These are phyloP conservation scores for Pseudochromis fuscus DNA, from an alignment of 2,797 vertebrate genomes.

Conservation along the genomic window DNA sequence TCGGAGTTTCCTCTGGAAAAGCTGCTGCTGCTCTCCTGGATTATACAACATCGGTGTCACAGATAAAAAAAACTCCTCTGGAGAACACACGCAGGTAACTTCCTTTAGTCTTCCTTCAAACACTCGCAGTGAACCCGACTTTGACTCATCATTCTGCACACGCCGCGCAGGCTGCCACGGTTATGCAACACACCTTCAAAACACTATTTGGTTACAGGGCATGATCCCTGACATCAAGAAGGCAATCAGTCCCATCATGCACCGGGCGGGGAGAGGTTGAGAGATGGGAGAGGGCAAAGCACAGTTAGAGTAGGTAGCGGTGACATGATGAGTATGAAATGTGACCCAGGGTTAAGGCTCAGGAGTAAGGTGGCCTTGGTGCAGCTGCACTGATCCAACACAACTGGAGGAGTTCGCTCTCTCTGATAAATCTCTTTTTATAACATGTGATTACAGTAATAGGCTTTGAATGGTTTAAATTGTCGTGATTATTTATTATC, in stretches of 20 bases:
- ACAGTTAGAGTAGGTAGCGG: conserved; percentile 39
- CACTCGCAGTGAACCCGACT: conserved; percentile 19
- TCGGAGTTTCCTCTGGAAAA: conserved; percentile 29
- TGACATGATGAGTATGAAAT: conserved; percentile 42
- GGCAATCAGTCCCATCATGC: conserved; percentile 67
- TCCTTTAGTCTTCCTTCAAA: conserved; percentile 61
- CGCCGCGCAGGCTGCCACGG: background rate
- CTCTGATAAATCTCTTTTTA: conserved; percentile 8
- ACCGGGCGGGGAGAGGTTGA: conserved; percentile 29
- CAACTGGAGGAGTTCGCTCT: background rate
- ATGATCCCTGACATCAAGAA: conserved; percentile 60
- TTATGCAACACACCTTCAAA: conserved; percentile 66
- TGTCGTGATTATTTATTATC: background rate
- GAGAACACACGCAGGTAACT: conserved; percentile 38
- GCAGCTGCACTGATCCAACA: conserved; percentile 3
- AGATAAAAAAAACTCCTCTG: conserved; percentile 53
- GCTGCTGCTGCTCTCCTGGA: conserved; percentile 1
- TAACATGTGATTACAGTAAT: background rate
- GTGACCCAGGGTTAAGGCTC: conserved; percentile 37
- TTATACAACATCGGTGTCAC: conserved; percentile 55
- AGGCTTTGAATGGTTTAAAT: background rate
- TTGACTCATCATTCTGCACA: conserved; percentile 49
- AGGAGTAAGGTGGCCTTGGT: conserved; percentile 31
- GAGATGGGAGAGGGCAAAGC: conserved; percentile 33
- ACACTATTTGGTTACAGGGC: conserved; percentile 53